Conservation (phyloP, 2,888 invertebrate species). For the Ctenicera cuprea region DNA sequence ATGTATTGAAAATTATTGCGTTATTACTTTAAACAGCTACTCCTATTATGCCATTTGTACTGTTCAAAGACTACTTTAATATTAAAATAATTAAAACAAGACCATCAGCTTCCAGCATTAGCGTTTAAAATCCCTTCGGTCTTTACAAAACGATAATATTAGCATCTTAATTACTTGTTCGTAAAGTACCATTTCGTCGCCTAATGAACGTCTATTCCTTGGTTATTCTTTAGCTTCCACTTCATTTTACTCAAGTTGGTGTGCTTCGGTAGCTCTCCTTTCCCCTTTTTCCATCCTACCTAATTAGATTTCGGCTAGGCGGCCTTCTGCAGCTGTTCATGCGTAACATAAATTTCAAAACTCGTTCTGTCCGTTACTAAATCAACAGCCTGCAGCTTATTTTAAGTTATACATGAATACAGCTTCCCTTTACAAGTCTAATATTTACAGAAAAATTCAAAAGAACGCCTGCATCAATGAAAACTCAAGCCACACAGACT, state of each 20-base stretch:
- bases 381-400: conserved; percentile 18
- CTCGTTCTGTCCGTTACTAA: conserved; percentile 20
- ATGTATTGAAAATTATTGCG: too few relatives aligned
- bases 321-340: conserved; percentile 19
- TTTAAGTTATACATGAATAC: not conserved
- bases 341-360: conserved; percentile 25
- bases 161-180: conserved; percentile 27
- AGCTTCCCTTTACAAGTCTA: not conserved
- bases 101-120: too few relatives aligned
- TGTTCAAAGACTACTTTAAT: too few relatives aligned
- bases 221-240: conserved; percentile 25
- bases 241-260: conserved; percentile 26
- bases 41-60: too few relatives aligned
- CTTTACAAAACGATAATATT: conserved; percentile 14
- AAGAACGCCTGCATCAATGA: conserved; percentile 88
- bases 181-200: conserved; percentile 12
- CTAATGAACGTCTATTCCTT: conserved; percentile 21
- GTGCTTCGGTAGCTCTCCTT: not conserved
- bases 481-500: conserved; percentile 94
- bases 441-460: conserved; percentile 84
- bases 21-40: too few relatives aligned
- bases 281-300: conserved; percentile 13
- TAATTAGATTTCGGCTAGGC: conserved; percentile 29
- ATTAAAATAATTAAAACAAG: too few relatives aligned
- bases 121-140: not conserved